These are phyloP conservation scores for Oreohelix idahoensis DNA, from an alignment of 1,140 invertebrate species.

Conservation along the genomic window DNA sequence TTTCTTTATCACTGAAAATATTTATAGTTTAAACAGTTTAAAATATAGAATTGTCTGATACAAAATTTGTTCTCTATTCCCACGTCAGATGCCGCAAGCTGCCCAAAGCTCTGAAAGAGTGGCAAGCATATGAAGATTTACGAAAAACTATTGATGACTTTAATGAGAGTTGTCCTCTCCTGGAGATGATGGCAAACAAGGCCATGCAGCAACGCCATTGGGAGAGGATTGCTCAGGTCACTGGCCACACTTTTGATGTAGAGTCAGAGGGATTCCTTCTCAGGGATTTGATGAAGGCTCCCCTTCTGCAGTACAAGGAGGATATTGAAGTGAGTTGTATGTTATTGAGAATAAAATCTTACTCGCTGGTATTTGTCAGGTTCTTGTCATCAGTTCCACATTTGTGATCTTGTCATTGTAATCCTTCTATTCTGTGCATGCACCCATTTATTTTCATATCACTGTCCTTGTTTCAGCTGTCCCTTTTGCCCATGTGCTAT, in stretches of 20 bases:
- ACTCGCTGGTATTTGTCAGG: too few species aligned
- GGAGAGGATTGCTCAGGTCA: slow-evolving; percentile 94
- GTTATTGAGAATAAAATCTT: background rate
- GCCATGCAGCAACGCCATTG: slow-evolving; percentile 97
- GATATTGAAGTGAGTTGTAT: slow-evolving; percentile 86
- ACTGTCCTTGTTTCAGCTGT: too few species aligned
- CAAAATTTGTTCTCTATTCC: too few species aligned
- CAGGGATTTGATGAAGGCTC: slow-evolving; percentile 95
- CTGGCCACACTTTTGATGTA: slow-evolving; percentile 90
- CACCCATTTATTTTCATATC: too few species aligned
- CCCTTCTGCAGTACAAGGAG: slow-evolving; percentile 92
- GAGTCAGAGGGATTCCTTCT: slow-evolving; percentile 95
- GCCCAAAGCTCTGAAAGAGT: slow-evolving; percentile 96
- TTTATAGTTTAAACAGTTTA: too few species aligned
- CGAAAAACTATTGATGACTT: slow-evolving; percentile 98
- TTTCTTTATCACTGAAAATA: too few species aligned
- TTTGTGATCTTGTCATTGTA: too few species aligned
- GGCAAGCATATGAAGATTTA: slow-evolving; percentile 95
- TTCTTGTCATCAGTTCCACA: too few species aligned
- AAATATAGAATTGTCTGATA: too few species aligned
- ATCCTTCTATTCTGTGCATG: too few species aligned
- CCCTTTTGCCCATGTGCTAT: too few species aligned
- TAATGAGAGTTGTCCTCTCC: slow-evolving; percentile 95
- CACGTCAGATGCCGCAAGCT: slow-evolving; percentile 79
- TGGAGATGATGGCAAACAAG: slow-evolving; percentile 97